phyloP scores from a whole-genome alignment of 2,797 vertebrate genomes.

The Nasua narica region DNA sequence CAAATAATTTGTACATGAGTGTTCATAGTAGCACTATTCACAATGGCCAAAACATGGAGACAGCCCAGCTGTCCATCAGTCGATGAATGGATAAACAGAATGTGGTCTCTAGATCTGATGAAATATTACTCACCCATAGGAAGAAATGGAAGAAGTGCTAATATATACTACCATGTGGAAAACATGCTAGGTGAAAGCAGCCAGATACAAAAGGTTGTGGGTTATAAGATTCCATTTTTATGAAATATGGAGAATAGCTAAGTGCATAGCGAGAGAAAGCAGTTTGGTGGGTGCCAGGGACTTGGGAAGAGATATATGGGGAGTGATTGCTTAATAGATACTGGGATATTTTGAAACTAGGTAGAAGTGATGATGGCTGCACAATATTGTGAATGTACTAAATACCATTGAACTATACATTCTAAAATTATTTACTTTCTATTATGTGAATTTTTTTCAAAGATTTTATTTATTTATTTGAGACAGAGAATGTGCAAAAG shows the following conservation, averaged over 20 bases:
- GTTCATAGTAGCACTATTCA: not conserved
- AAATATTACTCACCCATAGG: not conserved
- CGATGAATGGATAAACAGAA: not conserved
- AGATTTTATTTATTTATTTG: not conserved
- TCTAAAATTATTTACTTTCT: not conserved
- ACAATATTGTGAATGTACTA: not conserved
- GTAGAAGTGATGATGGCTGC: not conserved
- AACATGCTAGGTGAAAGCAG: not conserved
- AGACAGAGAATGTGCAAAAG: not conserved
- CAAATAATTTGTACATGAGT: not conserved
- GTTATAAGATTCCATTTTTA: not conserved
- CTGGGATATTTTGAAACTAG: not conserved
- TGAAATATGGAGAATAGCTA: not conserved
- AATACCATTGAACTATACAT: not conserved
- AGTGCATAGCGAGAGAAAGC: not conserved
- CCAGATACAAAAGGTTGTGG: not conserved
- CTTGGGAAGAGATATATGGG: too few relatives aligned
- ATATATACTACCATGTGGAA: not conserved
- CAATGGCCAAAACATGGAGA: not conserved
- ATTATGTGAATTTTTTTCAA: not conserved
- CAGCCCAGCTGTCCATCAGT: not conserved
- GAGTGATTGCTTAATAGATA: not conserved
- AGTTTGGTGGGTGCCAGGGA: not conserved
- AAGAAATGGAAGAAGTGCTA: not conserved
- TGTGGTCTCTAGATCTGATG: not conserved